Percentiles rank a stretch among this genome's conserved stretches.
Evolutionary conservation across 64 coral and sea anemone genomes (phyloP).

Genomic region (Montipora foliosa): DNA sequence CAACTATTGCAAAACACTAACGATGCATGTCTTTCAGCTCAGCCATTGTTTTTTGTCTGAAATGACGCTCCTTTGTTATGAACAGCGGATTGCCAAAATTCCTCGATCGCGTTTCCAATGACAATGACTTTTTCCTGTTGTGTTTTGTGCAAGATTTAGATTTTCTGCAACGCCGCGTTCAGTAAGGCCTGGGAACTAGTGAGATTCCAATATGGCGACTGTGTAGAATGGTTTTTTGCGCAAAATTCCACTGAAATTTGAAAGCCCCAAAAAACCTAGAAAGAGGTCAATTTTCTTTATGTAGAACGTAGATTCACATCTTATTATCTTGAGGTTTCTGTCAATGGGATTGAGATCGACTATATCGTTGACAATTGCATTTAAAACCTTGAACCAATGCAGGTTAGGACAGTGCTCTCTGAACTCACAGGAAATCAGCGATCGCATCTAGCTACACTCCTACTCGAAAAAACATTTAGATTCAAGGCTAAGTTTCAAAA

Average conservation of each 20-base stretch:
- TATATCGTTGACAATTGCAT: neutral
- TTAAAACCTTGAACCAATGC: neutral
- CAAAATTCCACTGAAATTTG: no score
- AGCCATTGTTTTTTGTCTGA: neutral
- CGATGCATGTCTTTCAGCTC: neutral
- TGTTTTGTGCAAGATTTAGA: no score
- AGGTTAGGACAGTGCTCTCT: neutral
- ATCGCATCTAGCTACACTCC: neutral
- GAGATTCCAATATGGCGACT: conserved; percentile 2
- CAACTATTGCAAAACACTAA: neutral
- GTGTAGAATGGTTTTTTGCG: no score
- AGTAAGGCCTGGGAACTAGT: neutral
- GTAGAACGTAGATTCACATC: neutral
- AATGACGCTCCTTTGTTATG: no score
- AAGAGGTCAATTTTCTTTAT: neutral
- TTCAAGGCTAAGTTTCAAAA: neutral
- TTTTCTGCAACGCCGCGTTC: no score
- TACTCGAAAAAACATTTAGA: neutral
- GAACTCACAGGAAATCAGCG: neutral
- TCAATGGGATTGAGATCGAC: neutral
- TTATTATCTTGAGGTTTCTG: neutral
- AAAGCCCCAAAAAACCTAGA: neutral
- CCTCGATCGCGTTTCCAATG: no score
- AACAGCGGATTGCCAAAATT: neutral
- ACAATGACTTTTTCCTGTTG: no score